Conservation (phyloP, 2,888 invertebrate species). For the Anodontia alba region DNA sequence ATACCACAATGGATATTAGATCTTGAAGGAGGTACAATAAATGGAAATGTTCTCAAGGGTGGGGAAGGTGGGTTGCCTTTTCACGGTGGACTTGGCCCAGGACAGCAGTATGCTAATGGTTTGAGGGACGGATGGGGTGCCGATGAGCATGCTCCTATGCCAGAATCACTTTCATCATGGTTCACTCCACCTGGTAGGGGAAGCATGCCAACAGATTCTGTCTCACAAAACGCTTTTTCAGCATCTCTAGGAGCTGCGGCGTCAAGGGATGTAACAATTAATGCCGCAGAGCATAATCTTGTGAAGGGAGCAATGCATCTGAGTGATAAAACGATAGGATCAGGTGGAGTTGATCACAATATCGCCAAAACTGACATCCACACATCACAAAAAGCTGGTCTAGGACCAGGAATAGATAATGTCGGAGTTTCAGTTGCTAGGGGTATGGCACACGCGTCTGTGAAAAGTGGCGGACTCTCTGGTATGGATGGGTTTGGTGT, state of each 20-base stretch:
- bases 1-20: conserved; percentile 19
- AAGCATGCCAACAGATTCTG: conserved; percentile 26
- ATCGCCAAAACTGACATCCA: conserved; percentile 13
- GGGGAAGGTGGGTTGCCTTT: conserved; percentile 33
- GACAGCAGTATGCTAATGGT: conserved; percentile 23
- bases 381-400: too few species aligned
- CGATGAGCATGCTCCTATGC: conserved; percentile 12
- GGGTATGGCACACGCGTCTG: background rate
- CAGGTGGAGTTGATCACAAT: conserved; percentile 13
- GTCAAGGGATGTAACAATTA: background rate
- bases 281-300: conserved; percentile 35
- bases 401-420: background rate
- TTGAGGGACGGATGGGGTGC: conserved; percentile 46
- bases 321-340: background rate
- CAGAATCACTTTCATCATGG: conserved; percentile 30
- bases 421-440: background rate
- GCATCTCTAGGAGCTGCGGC: conserved; percentile 24
- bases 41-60: conserved; percentile 25
- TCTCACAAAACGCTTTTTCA: conserved; percentile 26
- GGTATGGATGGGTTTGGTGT: background rate
- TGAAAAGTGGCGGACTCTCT: background rate
- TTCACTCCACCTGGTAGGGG: conserved; percentile 31
- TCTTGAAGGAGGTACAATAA: conserved; percentile 36
- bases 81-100: conserved; percentile 42
- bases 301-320: conserved; percentile 28